Conservation (phyloP, 1,140 invertebrate species). For the Sminthurinus signatus region DNA sequence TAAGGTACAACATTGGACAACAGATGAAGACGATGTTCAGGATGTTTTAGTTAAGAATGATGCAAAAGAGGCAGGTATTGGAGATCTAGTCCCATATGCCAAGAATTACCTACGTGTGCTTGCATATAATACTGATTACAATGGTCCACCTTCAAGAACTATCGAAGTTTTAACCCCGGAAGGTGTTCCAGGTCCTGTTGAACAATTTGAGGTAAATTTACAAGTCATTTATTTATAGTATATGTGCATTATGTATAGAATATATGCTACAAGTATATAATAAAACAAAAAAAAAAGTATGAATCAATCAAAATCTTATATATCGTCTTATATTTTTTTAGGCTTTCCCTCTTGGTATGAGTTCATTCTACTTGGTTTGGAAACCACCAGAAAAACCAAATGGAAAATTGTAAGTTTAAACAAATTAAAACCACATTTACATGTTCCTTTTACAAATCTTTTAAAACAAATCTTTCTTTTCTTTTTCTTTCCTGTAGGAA, state of each 20-base stretch:
- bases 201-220: too few relatives aligned
- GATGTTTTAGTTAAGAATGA: constrained; percentile 73
- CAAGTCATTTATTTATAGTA: too few relatives aligned
- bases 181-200: constrained; percentile 81
- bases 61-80: constrained; percentile 64
- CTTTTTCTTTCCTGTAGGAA: too few relatives aligned
- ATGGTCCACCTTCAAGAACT: constrained; percentile 78
- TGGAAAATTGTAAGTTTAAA: constrained; percentile 78
- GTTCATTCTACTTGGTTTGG: constrained; percentile 82
- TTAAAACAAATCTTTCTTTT: too few relatives aligned
- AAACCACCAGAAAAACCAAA: constrained; percentile 87
- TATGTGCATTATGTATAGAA: too few relatives aligned
- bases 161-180: constrained; percentile 83
- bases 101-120: constrained; percentile 84
- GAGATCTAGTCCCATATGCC: constrained; percentile 79
- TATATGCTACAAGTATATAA: too few relatives aligned
- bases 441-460: too few relatives aligned
- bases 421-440: too few relatives aligned
- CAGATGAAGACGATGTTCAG: constrained; percentile 58
- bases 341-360: constrained; percentile 77
- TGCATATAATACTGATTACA: constrained; percentile 81
- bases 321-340: too few relatives aligned
- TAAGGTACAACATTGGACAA: constrained; percentile 89
- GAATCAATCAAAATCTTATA: too few relatives aligned
- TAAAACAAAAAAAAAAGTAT: too few relatives aligned